Evolutionary conservation across 2,113 vertebrate genomes (phyloP).

Genomic region (Drymodes brunneopygia): DNA sequence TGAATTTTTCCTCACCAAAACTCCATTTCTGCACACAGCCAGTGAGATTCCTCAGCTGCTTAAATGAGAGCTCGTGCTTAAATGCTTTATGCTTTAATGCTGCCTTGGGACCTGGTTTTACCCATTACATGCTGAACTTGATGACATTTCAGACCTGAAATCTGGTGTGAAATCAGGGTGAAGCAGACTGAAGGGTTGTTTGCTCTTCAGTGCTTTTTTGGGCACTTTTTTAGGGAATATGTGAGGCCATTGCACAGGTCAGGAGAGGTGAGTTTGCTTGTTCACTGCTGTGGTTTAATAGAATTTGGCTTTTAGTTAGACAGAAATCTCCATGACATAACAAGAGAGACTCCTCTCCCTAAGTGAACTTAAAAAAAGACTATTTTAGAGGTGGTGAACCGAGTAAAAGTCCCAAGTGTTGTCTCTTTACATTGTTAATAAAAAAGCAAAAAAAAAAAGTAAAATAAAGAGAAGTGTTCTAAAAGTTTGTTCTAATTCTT

Average conservation of each 20-base stretch:
- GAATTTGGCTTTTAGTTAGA: no score
- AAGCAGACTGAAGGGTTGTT: not conserved
- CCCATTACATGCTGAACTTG: conserved; percentile 19
- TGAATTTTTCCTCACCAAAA: not conserved
- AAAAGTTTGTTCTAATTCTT: no score
- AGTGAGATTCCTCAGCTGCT: not conserved
- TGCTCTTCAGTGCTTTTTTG: conserved; percentile 1
- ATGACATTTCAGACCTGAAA: conserved; percentile 47
- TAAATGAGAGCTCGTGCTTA: not conserved
- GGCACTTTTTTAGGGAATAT: not conserved
- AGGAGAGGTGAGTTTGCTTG: not conserved
- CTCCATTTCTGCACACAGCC: not conserved
- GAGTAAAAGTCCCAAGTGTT: no score
- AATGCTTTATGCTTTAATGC: not conserved
- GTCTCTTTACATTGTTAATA: no score
- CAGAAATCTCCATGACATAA: no score
- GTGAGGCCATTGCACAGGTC: not conserved
- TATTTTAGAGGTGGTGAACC: no score
- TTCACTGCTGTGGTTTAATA: not conserved
- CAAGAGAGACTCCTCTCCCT: no score
- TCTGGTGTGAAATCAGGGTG: conserved; percentile 33
- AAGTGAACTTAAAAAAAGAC: no score
- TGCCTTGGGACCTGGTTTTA: conserved; percentile 7
- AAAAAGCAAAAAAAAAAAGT: no score
- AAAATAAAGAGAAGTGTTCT: no score